Conservation (phyloP, 1,140 invertebrate genomes). For the Belonocnema kinseyi region DNA sequence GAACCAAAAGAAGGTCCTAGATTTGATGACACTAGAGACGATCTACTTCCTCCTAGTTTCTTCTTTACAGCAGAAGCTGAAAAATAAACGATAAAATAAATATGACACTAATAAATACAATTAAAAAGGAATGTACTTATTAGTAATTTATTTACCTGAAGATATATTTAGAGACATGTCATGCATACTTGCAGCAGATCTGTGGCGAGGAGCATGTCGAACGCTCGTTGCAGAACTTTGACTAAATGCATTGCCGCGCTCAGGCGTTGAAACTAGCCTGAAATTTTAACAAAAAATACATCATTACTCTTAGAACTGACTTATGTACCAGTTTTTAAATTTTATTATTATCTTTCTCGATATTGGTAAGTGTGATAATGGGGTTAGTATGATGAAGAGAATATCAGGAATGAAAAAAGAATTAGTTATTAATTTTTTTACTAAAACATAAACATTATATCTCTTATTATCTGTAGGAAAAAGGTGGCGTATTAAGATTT, state of each 20-base stretch:
- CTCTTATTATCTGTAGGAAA: no score
- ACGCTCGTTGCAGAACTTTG: background rate
- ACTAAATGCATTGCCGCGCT: background rate
- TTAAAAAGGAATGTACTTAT: no score
- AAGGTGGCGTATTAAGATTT: no score
- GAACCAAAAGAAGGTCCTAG: background rate
- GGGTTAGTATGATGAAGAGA: no score
- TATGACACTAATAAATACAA: background rate
- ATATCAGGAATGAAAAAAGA: no score
- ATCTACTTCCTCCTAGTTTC: background rate
- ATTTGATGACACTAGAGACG: background rate
- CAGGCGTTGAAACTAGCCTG: background rate
- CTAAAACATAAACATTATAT: no score
- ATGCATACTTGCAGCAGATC: background rate
- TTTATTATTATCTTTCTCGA: no score
- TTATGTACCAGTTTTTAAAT: no score
- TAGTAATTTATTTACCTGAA: background rate
- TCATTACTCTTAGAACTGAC: no score
- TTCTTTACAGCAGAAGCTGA: background rate
- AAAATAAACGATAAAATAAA: background rate
- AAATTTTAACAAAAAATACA: background rate
- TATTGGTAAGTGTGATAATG: no score
- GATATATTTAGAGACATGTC: background rate
- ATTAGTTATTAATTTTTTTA: no score
- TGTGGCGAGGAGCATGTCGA: background rate